Conservation (phyloP, 2,113 vertebrate genomes). For the Eidolon helvum region DNA sequence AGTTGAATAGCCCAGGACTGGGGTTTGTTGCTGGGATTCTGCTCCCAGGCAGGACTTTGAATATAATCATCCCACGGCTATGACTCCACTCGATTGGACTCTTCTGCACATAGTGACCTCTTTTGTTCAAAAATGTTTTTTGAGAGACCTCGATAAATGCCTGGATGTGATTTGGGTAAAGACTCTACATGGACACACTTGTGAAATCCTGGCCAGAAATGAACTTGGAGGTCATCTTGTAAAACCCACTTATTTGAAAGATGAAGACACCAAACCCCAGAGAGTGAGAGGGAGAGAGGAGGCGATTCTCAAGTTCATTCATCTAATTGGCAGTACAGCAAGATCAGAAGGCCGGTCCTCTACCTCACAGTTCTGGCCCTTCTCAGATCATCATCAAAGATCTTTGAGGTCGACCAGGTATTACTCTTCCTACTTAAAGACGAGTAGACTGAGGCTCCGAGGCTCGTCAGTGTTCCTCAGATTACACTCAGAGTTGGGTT, state of each 20-base stretch:
- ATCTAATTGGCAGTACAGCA: not conserved
- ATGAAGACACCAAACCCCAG: not conserved
- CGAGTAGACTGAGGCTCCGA: not conserved
- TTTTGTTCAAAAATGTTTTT: not conserved
- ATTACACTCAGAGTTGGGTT: not conserved
- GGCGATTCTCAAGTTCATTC: not conserved
- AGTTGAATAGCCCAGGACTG: not conserved
- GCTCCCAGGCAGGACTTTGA: not conserved
- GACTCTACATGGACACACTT: not conserved
- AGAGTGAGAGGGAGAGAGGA: not conserved
- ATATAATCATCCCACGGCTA: not conserved
- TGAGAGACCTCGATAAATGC: not conserved
- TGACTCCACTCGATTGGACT: not conserved
- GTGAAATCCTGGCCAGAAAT: not conserved
- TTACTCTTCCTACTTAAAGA: not conserved
- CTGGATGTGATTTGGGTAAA: not conserved
- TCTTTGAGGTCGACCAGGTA: not conserved
- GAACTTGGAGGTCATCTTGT: not conserved
- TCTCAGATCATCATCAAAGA: not conserved
- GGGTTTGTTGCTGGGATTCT: not conserved
- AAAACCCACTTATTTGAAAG: not conserved
- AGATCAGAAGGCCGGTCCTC: not conserved
- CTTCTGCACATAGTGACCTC: not conserved
- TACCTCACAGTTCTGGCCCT: not conserved
- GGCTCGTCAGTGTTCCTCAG: not conserved